Evolutionary conservation across 2,113 vertebrate species (phyloP).

Genomic region (Scalopus aquaticus): DNA sequence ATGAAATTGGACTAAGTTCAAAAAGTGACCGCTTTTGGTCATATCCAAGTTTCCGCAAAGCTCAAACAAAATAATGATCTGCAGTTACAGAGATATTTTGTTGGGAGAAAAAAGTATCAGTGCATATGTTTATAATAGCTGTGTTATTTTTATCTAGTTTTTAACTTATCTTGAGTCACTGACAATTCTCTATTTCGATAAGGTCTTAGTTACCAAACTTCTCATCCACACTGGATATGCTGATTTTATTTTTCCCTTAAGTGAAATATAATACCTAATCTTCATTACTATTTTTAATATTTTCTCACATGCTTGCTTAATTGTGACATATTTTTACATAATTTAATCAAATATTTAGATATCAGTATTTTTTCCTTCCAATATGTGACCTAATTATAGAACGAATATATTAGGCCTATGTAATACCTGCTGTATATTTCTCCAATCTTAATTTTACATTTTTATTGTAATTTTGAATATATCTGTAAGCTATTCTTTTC

Average conservation of each 20-base stretch:
- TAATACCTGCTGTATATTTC: not conserved
- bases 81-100: conserved; percentile 7
- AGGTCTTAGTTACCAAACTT: not conserved
- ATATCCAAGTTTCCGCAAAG: conserved; percentile 53
- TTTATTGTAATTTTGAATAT: not conserved
- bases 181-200: not conserved
- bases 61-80: conserved; percentile 36
- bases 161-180: not conserved
- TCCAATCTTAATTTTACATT: not conserved
- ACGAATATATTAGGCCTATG: not conserved
- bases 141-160: not conserved
- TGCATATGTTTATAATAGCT: not conserved
- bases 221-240: not conserved
- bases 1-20: conserved; percentile 69
- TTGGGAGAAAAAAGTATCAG: not conserved
- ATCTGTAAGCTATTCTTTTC: not conserved
- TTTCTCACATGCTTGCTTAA: not conserved
- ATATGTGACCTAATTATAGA: not conserved
- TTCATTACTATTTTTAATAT: conserved; percentile 17
- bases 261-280: not conserved
- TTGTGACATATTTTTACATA: not conserved
- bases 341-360: not conserved
- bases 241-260: not conserved
- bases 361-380: not conserved
- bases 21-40: conserved; percentile 48